Evolutionary conservation across 1,140 invertebrate genomes (phyloP), one percentile per base, ranked within the genome.

Genomic region (Magallana gigas): DNA sequence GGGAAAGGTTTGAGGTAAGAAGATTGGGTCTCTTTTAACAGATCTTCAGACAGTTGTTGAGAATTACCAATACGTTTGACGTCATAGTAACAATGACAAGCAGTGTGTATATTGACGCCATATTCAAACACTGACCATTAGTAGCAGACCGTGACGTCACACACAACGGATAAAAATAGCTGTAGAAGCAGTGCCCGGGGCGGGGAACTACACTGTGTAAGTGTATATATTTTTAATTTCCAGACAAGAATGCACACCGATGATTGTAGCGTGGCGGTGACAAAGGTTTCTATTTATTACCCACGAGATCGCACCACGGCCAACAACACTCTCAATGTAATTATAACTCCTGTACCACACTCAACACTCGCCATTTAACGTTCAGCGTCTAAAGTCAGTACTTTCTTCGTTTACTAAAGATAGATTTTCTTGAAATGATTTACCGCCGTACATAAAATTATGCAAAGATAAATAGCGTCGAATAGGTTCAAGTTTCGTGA

Each of bases 161-260:
- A 12, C 11, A 76, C 23, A 29, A 0, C 23, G 18, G 23, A 29
- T 76, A 76, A 29, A 76, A 76, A 76, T 76, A 76, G 68, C 68
- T 76, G 68, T 76, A 76, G 11, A 29, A 29, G 23, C 68, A 29
- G 68, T 29, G 68, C 68, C 68, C 18, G 18, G 23, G 68, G 18
- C 68, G 36, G 68, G 36, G 36, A 64, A 76, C 18, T 76, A 29
- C 23, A 71, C 36, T 36, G 68, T 76, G 29, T 76, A 76, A 29
- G 23, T 76, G 36, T 76, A 76, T 76, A 18, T 23, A 76, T 76
- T 76, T 64, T 76, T 76, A 76, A 76, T 36, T 76, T 76, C 68
- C 68, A 76, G 68, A 76, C 68, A 76, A 29, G 18, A 76, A 76
- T 76, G 68, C 68, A 76, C 18, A 76, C 36, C 68, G 36, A 23